A percentile compares a stretch with the other conserved stretches of the same genome.
Evolutionary conservation across 2,797 vertebrate species (phyloP).

Genomic region (Dromococcyx pavoninus): DNA sequence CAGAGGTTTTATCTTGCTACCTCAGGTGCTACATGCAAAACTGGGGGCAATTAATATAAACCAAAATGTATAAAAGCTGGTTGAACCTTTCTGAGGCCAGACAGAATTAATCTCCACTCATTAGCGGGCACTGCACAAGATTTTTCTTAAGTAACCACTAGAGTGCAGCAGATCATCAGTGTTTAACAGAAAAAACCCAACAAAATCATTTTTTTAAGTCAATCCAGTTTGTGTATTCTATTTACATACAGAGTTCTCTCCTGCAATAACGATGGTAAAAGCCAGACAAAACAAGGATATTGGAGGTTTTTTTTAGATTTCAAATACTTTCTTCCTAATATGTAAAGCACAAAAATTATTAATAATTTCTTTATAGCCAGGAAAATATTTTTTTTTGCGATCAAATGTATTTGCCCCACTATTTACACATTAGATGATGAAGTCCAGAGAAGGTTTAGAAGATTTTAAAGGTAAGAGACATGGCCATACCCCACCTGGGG

Average conservation of each 20-base stretch:
- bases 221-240: fast-evolving
- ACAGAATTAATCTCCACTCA: fast-evolving
- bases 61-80: background rate
- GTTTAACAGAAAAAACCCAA: fast-evolving
- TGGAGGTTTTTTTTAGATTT: background rate
- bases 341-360: background rate
- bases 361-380: background rate
- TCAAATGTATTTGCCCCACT: too few relatives aligned
- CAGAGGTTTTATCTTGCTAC: background rate
- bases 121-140: fast-evolving
- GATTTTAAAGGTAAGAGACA: too few relatives aligned
- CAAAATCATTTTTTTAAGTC: too few relatives aligned
- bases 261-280: fast-evolving
- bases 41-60: background rate
- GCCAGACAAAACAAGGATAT: background rate
- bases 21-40: background rate
- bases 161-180: background rate
- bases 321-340: background rate
- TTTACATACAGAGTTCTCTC: background rate
- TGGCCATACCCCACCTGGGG: too few relatives aligned
- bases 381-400: background rate
- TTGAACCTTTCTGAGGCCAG: background rate
- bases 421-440: too few relatives aligned
- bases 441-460: too few relatives aligned
- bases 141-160: background rate